Evolutionary conservation across 1,140 invertebrate genomes (phyloP).

Genomic region (Neotoxoptera formosana): DNA sequence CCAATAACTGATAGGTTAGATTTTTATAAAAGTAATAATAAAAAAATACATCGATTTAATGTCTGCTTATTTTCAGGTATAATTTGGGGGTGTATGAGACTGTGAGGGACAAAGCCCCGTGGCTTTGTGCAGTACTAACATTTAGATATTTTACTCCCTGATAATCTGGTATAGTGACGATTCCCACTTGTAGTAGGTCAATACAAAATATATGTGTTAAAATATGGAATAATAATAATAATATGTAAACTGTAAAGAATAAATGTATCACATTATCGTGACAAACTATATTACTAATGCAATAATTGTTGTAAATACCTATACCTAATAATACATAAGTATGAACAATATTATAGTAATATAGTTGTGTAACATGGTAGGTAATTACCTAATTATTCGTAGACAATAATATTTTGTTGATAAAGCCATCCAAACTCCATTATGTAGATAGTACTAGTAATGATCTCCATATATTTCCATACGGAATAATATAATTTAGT

Average conservation of each 20-base stretch:
- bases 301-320: not conserved
- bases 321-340: not conserved
- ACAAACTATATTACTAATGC: not conserved
- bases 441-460: not conserved
- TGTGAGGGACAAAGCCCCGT: too few relatives aligned
- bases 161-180: not conserved
- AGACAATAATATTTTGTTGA: not conserved
- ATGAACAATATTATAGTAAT: not conserved
- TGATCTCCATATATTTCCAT: not conserved
- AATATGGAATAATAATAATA: not conserved
- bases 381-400: conserved; percentile 12
- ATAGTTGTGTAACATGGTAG: not conserved
- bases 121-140: not conserved
- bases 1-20: too few relatives aligned
- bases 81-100: not conserved
- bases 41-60: not conserved
- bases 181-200: not conserved
- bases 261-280: not conserved
- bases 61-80: not conserved
- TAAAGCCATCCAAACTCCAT: conserved; percentile 2
- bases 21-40: not conserved
- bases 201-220: not conserved
- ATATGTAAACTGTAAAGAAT: not conserved
- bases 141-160: not conserved
- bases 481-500: too few relatives aligned